Percentiles rank a stretch among this genome's conserved stretches.
Evolutionary conservation across 2,113 vertebrate species (phyloP).

Genomic region (Poecile atricapillus): DNA sequence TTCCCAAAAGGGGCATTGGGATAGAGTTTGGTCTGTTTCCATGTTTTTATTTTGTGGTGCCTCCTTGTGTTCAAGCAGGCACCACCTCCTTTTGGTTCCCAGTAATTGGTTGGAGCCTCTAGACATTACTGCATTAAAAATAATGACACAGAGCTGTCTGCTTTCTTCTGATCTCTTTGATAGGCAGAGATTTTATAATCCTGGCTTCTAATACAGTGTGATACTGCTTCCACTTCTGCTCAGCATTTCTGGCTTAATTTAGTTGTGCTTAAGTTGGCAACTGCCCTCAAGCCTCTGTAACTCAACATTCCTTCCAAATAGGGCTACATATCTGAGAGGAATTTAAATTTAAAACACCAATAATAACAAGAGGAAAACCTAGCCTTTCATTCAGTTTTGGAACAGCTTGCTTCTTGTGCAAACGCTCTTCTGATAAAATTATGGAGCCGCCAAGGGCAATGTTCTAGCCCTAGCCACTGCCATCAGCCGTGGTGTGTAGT

Average conservation of each 20-base stretch:
- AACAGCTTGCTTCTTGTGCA: background rate
- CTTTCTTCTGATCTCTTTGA: background rate
- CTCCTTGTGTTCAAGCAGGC: background rate
- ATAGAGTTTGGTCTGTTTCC: background rate
- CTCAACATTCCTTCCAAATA: slow-evolving; percentile 4
- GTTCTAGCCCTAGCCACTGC: background rate
- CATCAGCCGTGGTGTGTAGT: background rate
- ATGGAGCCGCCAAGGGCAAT: background rate
- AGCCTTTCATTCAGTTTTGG: background rate
- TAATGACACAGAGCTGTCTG: background rate
- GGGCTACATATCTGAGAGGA: background rate
- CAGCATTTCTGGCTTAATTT: slow-evolving; percentile 9
- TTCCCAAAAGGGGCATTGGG: background rate
- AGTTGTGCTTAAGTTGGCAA: slow-evolving; percentile 41
- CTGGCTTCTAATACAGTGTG: background rate
- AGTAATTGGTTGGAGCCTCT: background rate
- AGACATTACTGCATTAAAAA: background rate
- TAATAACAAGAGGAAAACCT: slow-evolving; percentile 8
- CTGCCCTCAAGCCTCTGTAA: slow-evolving; percentile 12
- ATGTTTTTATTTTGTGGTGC: background rate
- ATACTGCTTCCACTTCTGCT: background rate
- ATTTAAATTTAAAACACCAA: slow-evolving; percentile 29
- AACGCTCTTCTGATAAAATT: background rate
- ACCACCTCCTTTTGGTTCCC: background rate
- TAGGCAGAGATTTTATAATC: background rate